Percentiles rank a stretch among this genome's conserved stretches.
These are phyloP conservation scores for Fringilla coelebs DNA, from an alignment of 2,797 vertebrate species.

Conservation along the genomic window DNA sequence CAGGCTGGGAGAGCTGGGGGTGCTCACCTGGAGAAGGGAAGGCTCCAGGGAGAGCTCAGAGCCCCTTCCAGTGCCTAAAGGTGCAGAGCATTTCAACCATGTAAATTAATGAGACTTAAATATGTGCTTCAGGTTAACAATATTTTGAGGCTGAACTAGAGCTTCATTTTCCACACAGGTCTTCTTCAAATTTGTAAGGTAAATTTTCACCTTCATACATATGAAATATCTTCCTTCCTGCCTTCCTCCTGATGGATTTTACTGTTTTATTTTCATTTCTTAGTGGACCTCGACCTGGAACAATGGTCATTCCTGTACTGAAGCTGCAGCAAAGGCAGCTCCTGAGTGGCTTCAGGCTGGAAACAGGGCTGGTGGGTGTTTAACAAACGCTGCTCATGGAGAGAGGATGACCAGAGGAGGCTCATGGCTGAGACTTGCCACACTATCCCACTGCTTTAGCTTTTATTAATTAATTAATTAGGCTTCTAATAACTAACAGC, in stretches of 20 bases:
- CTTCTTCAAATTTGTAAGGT: background rate
- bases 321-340: conserved; percentile 24
- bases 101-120: background rate
- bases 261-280: conserved; percentile 25
- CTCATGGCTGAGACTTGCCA: background rate
- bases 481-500: background rate
- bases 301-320: conserved; percentile 2
- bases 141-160: background rate
- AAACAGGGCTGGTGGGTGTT: background rate
- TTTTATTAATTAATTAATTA: background rate
- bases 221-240: background rate
- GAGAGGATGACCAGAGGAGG: background rate
- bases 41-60: background rate
- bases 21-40: background rate
- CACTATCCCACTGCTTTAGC: background rate
- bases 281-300: conserved; percentile 13
- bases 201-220: background rate
- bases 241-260: conserved; percentile 7
- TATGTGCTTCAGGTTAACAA: background rate
- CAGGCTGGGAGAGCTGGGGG: background rate
- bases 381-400: accelerated
- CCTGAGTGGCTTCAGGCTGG: background rate
- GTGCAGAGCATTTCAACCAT: background rate
- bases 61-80: background rate
- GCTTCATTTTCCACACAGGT: conserved; percentile 13